Conservation (phyloP, 2,888 invertebrate genomes). For the Oxyscelio sp. region DNA sequence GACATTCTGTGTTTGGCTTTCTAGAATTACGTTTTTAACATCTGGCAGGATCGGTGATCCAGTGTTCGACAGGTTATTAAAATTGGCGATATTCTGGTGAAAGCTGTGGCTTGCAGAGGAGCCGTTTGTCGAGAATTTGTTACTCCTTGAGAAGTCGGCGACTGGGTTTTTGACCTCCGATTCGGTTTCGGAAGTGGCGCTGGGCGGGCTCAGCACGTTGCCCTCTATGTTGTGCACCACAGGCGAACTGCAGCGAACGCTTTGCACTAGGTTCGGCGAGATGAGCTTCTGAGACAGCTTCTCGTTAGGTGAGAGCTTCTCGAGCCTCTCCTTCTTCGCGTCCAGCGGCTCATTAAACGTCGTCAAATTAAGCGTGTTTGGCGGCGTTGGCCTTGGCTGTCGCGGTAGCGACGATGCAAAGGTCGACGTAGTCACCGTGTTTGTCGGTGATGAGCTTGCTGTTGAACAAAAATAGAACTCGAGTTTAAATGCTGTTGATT, state of each 20-base stretch:
- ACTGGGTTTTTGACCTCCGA: constrained; percentile 75
- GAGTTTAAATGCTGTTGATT: too few relatives aligned
- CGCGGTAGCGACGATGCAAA: constrained; percentile 89
- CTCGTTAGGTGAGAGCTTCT: constrained; percentile 83
- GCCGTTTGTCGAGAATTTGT: constrained; percentile 83
- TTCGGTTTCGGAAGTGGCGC: constrained; percentile 75
- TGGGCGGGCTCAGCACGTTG: constrained; percentile 85
- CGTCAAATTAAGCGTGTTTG: constrained; percentile 94
- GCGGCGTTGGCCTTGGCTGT: constrained; percentile 94
- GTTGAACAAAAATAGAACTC: too few relatives aligned
- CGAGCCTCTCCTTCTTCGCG: constrained; percentile 81
- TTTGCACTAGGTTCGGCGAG: constrained; percentile 87
- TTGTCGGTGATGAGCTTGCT: constrained; percentile 85
- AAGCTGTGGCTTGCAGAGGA: constrained; percentile 82
- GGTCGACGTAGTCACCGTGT: constrained; percentile 89
- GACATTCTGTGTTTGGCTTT: constrained; percentile 81
- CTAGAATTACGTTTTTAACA: constrained; percentile 79
- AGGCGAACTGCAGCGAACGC: constrained; percentile 86
- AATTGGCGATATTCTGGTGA: constrained; percentile 84
- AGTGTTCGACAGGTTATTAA: constrained; percentile 82
- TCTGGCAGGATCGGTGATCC: constrained; percentile 82
- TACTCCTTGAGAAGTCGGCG: constrained; percentile 81
- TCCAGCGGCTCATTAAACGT: constrained; percentile 87
- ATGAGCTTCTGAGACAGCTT: constrained; percentile 85
- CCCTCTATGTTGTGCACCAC: constrained; percentile 87